These are phyloP conservation scores for Verasper variegatus DNA, from an alignment of 2,113 vertebrate genomes.

Conservation along the genomic window DNA sequence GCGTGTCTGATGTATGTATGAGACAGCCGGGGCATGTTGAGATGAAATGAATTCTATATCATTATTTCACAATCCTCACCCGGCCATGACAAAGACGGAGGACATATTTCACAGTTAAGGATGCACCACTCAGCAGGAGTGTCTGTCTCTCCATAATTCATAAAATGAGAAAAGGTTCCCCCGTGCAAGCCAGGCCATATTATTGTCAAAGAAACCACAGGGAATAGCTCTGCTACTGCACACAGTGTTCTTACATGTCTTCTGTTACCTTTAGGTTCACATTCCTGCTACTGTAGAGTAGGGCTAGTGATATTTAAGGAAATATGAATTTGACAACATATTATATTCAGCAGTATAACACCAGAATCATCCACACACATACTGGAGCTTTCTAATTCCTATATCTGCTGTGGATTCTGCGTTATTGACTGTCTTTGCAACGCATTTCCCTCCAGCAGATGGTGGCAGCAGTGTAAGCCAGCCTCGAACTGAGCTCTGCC, in stretches of 20 bases:
- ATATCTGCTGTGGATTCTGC: slow-evolving; percentile 34
- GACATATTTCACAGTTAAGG: slow-evolving; percentile 87
- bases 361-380: slow-evolving; percentile 4
- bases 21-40: slow-evolving; percentile 84
- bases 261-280: slow-evolving; percentile 26
- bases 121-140: slow-evolving; percentile 82
- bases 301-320: background rate
- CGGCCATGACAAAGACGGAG: slow-evolving; percentile 79
- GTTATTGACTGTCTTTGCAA: slow-evolving; percentile 30
- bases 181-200: slow-evolving; percentile 52
- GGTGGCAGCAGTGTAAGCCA: slow-evolving; percentile 50
- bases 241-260: slow-evolving; percentile 20
- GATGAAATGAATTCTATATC: slow-evolving; percentile 93
- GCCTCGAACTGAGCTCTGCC: slow-evolving; percentile 40
- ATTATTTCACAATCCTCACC: slow-evolving; percentile 87
- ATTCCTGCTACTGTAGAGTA: slow-evolving; percentile 6
- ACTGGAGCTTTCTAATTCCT: slow-evolving; percentile 19
- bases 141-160: slow-evolving; percentile 85
- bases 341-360: slow-evolving; percentile 10
- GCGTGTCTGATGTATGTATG: slow-evolving; percentile 90
- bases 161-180: slow-evolving; percentile 72
- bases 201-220: slow-evolving; percentile 65
- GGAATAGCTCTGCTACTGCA: slow-evolving; percentile 39
- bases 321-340: slow-evolving; percentile 10
- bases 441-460: slow-evolving; percentile 55